Evolutionary conservation across 2,888 invertebrate genomes (phyloP).

Genomic region (Caenorhabditis uteleia): DNA sequence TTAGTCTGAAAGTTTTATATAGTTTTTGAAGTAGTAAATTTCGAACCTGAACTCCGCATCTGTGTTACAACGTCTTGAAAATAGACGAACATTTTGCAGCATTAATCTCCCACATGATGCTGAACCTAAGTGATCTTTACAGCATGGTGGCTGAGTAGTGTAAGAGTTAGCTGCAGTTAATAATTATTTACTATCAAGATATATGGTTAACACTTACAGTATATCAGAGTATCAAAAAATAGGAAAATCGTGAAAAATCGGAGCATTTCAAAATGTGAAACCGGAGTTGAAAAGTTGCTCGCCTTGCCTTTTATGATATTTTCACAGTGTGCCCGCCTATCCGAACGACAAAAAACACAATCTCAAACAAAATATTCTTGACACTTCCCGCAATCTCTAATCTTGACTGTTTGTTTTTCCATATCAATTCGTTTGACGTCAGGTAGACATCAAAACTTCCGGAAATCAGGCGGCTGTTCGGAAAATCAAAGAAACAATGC

Average conservation of each 20-base stretch:
- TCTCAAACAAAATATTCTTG: no score
- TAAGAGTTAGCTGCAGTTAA: constrained; percentile 20
- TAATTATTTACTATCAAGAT: no score
- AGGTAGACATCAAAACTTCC: constrained; percentile 20
- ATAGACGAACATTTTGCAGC: constrained; percentile 44
- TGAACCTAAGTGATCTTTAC: constrained; percentile 53
- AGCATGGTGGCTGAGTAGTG: constrained; percentile 59
- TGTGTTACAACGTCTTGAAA: constrained; percentile 52
- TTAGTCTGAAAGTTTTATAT: constrained; percentile 35
- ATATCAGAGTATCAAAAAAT: no score
- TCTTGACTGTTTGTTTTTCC: constrained; percentile 38
- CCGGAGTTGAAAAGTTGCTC: no score
- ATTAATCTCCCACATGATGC: constrained; percentile 50
- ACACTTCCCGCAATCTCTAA: constrained; percentile 25
- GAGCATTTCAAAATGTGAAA: no score
- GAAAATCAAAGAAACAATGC: constrained; percentile 10
- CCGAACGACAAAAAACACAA: no score
- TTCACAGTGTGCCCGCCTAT: no score
- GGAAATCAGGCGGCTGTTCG: constrained; percentile 5
- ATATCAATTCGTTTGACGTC: constrained; percentile 10
- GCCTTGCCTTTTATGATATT: no score
- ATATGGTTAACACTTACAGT: no score
- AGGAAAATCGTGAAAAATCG: no score
- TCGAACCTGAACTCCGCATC: constrained; percentile 57
- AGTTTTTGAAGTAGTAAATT: background rate